Evolutionary conservation across 1,140 invertebrate genomes (phyloP), one percentile per base, ranked within the genome.

Genomic region (Chironomus striatipennis): DNA sequence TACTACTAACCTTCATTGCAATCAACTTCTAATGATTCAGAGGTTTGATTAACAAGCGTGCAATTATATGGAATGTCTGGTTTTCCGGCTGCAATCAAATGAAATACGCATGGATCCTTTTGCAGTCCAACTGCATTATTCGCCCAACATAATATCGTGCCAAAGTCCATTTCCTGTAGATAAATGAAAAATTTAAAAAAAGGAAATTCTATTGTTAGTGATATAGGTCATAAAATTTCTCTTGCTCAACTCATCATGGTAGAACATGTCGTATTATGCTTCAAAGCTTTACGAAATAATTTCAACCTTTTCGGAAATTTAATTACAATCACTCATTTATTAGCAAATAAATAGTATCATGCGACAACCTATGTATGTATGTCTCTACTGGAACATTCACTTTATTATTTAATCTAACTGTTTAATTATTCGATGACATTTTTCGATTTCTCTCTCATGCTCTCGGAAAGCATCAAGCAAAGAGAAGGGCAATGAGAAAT

Each of bases 41-140:
- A 89, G 12, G 91, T 93, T 80, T 91, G 90, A 83, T 93, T 93
- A 73, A 89, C 85, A 74, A 92, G 84, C 5, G 90, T 90, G 82
- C 92, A 94, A 82, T 94, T 94, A 79, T 88, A 87, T 9, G 91
- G 90, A 3, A 90, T 86, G 82, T 94, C 92, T 10, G 92, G 92
- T 78, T 90, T 91, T 82, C 92, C 91, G 78, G 88, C 89, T 43
- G 88, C 86, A 76, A 91, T 90, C 73, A 91, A 87, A 79, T 89
- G 88, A 82, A 90, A 91, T 74, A 90, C 85, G 82, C 90, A 92
- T 0, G 90, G 90, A 74, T 90, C 89, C 73, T 81, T 80, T 79
- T 91, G 90, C 74, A 85, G 84, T 6, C 90, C 90, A 47, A 89
- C 87, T 74, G 85, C 81, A 81, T 91, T 91, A 75, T 84, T 85